Percentiles rank a stretch among this genome's conserved stretches.
Conservation (phyloP, 2,888 invertebrate genomes). For the Drosophila stalkeri region DNA sequence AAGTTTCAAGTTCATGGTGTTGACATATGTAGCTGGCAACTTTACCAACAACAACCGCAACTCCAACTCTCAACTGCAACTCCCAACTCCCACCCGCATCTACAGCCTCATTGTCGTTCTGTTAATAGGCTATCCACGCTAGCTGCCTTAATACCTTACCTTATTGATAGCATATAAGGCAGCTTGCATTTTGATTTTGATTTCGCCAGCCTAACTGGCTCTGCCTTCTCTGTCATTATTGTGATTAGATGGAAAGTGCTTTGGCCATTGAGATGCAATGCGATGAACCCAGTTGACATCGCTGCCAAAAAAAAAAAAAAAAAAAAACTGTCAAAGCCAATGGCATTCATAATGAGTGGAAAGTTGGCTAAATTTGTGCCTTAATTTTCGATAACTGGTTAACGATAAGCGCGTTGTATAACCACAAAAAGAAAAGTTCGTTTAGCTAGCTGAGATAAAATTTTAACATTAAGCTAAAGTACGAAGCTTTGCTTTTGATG, state of each 20-base stretch:
- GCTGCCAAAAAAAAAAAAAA: constrained; percentile 10
- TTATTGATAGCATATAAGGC: constrained; percentile 61
- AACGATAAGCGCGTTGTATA: not conserved
- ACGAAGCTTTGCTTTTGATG: not conserved
- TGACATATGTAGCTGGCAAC: constrained; percentile 72
- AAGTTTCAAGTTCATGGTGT: constrained; percentile 80
- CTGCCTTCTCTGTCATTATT: constrained; percentile 43
- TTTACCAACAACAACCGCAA: constrained; percentile 4
- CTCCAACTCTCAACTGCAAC: not conserved
- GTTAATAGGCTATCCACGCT: constrained; percentile 51
- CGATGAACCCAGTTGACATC: constrained; percentile 64
- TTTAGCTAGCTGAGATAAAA: not conserved
- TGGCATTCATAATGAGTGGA: constrained; percentile 78
- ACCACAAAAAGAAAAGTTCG: constrained; percentile 2
- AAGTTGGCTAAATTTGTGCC: constrained; percentile 46
- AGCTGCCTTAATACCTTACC: constrained; percentile 40
- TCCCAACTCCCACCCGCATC: not conserved
- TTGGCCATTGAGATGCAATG: constrained; percentile 53
- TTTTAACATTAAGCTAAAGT: not conserved
- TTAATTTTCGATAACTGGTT: constrained; percentile 26
- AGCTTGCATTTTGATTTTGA: constrained; percentile 40
- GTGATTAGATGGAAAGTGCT: constrained; percentile 49
- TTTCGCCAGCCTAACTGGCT: constrained; percentile 16
- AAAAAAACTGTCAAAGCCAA: constrained; percentile 42
- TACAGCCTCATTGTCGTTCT: constrained; percentile 23